phyloP scores from a whole-genome alignment of 2,888 invertebrate genomes.

The Cinara cedri region DNA sequence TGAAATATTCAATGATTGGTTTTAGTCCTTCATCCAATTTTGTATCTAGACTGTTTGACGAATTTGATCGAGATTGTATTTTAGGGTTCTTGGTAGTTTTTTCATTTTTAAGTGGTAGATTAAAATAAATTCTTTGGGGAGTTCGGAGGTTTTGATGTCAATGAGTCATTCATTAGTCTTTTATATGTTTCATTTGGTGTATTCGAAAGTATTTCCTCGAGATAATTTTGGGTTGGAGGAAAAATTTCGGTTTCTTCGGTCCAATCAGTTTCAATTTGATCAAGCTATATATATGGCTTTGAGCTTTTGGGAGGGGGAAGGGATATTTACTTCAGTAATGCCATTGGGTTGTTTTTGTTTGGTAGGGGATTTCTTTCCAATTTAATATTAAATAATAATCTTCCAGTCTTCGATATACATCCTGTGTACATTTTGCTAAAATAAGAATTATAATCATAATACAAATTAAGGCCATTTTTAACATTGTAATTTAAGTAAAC shows the following conservation, averaged over 20 bases:
- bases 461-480: too few species aligned
- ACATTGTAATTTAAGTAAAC: too few species aligned
- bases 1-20: neutral
- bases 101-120: neutral
- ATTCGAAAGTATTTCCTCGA: neutral
- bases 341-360: neutral
- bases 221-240: neutral
- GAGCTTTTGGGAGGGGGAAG: neutral
- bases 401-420: too few species aligned
- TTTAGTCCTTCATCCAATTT: slow-evolving; percentile 6
- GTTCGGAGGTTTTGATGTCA: neutral
- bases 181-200: neutral
- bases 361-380: neutral
- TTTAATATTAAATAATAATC: too few species aligned
- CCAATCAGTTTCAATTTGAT: neutral
- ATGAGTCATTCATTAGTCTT: slow-evolving; percentile 9
- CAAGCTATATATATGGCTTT: neutral
- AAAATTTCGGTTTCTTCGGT: neutral
- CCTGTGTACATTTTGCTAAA: too few species aligned
- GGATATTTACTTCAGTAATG: slow-evolving; percentile 2
- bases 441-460: too few species aligned
- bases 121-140: neutral
- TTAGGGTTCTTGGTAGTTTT: slow-evolving; percentile 17
- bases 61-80: slow-evolving; percentile 13
- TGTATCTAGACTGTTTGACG: neutral